Evolutionary conservation across 2,797 vertebrate species (phyloP), one percentile per base, ranked within the genome.

Genomic region (Karalla daura): DNA sequence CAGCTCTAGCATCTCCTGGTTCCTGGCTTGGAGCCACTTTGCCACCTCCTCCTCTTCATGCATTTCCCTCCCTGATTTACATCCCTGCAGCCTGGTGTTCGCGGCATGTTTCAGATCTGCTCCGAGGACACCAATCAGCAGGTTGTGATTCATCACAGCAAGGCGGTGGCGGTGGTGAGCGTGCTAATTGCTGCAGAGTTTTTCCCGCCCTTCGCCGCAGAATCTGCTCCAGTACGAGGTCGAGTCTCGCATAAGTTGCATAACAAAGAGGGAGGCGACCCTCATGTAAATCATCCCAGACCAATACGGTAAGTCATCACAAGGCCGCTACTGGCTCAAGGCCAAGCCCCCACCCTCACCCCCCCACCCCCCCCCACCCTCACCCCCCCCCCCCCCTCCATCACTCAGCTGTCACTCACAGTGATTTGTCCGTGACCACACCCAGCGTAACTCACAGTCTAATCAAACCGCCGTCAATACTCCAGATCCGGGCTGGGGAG

Each of bases 351-450:
- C n/a, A n/a, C n/a, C n/a, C n/a, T n/a, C n/a, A n/a, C n/a, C n/a
- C n/a, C n/a, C n/a, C n/a, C n/a, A n/a, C n/a, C n/a, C n/a, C n/a
- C n/a, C n/a, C n/a, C n/a, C n/a, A n/a, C n/a, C n/a, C n/a, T n/a
- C n/a, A n/a, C n/a, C n/a, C n/a, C n/a, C n/a, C n/a, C n/a, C n/a
- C n/a, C n/a, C n/a, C n/a, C n/a, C n/a, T n/a, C n/a, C n/a, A n/a
- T n/a, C n/a, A 72, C 47, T 47, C 5, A 35, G 25, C 83, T 71
- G 80, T 84, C 82, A 72, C 12, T 74, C 71, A 52, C 17, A 20
- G 56, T 80, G 77, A 91, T 90, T 88, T 84, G 63, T 81, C 62
- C 30, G 8, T 63, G 43, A 50, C 60, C 63, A 18, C 56, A 7
- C 63, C 77, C 62, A 6, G 15, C 47, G 47, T 80, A 81, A 86